Evolutionary conservation across 2,888 invertebrate genomes (phyloP).

Genomic region (Cephus runcator): DNA sequence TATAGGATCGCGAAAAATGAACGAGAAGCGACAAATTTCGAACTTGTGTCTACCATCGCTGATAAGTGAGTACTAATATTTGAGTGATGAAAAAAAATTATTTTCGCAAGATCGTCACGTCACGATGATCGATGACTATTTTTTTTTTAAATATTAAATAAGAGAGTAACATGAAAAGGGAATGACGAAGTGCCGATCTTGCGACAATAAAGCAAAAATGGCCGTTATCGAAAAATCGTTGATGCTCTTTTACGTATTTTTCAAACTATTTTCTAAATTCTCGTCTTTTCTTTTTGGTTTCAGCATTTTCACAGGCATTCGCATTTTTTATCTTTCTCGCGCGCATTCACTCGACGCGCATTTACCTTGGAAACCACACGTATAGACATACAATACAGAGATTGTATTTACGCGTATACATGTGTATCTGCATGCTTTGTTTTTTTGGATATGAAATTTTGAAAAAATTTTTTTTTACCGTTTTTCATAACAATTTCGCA

Average conservation of each 20-base stretch:
- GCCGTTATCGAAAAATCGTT: not conserved
- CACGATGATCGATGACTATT: too few species aligned
- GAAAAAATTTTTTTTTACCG: constrained; percentile 14
- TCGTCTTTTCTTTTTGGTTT: not conserved
- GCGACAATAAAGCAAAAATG: not conserved
- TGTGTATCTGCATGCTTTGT: too few species aligned
- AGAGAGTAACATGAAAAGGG: too few species aligned
- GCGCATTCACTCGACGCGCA: too few species aligned
- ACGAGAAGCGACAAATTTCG: constrained; percentile 38
- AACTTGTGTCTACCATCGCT: constrained; percentile 64
- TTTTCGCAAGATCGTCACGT: too few species aligned
- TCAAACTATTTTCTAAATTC: not conserved
- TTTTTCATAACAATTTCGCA: constrained; percentile 5
- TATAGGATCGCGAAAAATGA: constrained; percentile 16
- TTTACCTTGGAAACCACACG: too few species aligned
- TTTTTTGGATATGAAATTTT: constrained; percentile 23
- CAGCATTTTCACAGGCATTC: not conserved
- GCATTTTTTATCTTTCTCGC: too few species aligned
- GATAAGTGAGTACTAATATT: constrained; percentile 14
- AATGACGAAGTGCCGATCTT: not conserved
- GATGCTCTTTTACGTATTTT: not conserved
- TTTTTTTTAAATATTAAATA: not conserved
- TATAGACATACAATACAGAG: too few species aligned
- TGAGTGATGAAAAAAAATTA: not conserved
- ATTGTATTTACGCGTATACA: too few species aligned